Evolutionary conservation across 2,888 invertebrate species (phyloP), one percentile per base, ranked within the genome.

Genomic region (Antheraea assamensis): DNA sequence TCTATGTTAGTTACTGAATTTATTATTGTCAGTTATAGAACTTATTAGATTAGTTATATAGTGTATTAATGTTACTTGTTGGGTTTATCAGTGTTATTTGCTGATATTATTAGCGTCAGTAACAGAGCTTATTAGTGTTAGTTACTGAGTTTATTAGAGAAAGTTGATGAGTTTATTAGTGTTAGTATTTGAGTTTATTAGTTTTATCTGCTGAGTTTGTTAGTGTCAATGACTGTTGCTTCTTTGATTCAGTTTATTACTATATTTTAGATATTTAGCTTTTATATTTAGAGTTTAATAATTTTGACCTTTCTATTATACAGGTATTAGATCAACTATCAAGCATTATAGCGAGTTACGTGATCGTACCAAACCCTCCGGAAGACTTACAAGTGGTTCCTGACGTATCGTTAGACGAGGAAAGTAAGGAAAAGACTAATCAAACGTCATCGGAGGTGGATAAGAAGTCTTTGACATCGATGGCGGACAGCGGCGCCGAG

Each of bases 341-440:
- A 3, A 91, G 92, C 71, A 96, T 96, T 80, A 95, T 96, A 86
- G 94, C 95, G 0, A 91, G 92, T n/a, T 95, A 95, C 76, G 93
- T 94, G 76, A 87, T 89, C 5, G 84, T 95, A 10, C 89, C 91
- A 0, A 90, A 91, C 55, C 92, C 94, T 0, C 90, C 93, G 0
- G 95, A 95, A 74, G 95, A 95, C 10, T 76, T 94, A 10, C 95
- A 96, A 85, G 95, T 96, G 8, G 96, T 96, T 0, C 96, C 96
- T 0, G 95, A 96, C 74, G 86, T 95, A 2, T 88, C 90, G 0
- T 75, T 95, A 47, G 88, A 92, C 3, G 90, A 90, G 21, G 90
- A 89, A 1, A 79, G 78, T 17, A 87, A 87, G 30, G 88, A 89
- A 3, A 87, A 88, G n/a, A 77, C 77, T 17, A 80, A 71, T n/a